Evolutionary conservation across 2,113 vertebrate species (phyloP).

Genomic region (Chloropsis cyanopogon): DNA sequence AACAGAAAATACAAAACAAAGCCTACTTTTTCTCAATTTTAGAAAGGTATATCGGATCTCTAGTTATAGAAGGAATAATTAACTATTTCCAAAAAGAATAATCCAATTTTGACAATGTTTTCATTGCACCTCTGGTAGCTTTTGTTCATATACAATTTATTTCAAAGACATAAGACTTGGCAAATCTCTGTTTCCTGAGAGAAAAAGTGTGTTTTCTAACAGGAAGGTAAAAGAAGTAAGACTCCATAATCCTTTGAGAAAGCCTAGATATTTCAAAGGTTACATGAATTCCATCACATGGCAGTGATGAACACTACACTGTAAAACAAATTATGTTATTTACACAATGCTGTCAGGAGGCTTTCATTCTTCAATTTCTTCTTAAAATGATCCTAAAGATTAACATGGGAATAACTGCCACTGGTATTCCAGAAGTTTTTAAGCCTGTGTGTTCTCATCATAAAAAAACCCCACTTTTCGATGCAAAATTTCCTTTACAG

Average conservation of each 20-base stretch:
- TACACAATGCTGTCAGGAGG: background rate
- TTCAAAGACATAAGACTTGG: background rate
- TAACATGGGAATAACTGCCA: background rate
- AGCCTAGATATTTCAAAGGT: background rate
- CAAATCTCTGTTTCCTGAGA: background rate
- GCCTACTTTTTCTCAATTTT: background rate
- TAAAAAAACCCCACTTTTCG: background rate
- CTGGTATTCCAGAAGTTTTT: background rate
- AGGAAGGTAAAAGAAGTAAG: background rate
- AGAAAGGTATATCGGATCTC: background rate
- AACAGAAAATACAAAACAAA: background rate
- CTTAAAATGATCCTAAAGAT: background rate
- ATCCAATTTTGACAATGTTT: background rate
- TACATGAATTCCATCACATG: background rate
- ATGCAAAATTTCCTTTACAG: background rate
- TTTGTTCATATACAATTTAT: background rate
- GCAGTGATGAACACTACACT: background rate
- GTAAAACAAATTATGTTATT: background rate
- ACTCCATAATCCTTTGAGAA: background rate
- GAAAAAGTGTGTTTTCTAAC: background rate
- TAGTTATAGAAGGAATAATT: background rate
- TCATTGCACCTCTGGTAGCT: background rate
- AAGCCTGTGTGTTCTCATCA: background rate
- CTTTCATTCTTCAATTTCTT: background rate
- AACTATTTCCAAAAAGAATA: background rate